These are phyloP conservation scores for Xiphophorus couchianus DNA, from an alignment of 2,113 vertebrate genomes.

Conservation along the genomic window DNA sequence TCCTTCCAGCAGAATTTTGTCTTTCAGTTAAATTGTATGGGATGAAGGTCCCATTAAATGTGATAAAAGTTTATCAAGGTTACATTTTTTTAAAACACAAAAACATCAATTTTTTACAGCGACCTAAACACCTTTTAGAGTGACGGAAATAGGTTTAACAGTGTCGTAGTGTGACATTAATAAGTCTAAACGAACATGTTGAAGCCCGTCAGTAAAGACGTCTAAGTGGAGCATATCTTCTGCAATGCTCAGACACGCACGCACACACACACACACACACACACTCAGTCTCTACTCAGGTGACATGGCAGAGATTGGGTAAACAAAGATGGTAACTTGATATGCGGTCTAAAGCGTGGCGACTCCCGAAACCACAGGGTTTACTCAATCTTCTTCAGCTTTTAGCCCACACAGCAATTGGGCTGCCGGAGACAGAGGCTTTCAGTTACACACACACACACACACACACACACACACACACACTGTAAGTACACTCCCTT, in stretches of 20 bases:
- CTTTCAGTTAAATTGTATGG: no score
- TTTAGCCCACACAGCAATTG: conserved; percentile 17
- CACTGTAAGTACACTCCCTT: not conserved
- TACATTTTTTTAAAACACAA: not conserved
- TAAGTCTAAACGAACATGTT: not conserved
- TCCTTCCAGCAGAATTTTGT: no score
- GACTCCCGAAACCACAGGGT: conserved; percentile 28
- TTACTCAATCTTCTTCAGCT: conserved; percentile 45
- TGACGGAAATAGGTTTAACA: not conserved
- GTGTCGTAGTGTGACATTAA: conserved; percentile 11
- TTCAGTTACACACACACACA: conserved; percentile 24
- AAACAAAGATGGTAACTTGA: conserved; percentile 68
- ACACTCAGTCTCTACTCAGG: conserved; percentile 45
- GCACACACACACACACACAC: conserved; percentile 5
- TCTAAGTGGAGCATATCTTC: conserved; percentile 30
- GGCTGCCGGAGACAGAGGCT: conserved; percentile 25
- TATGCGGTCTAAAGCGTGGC: conserved; percentile 48
- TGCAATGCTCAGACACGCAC: conserved; percentile 13
- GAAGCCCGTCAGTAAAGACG: conserved; percentile 31
- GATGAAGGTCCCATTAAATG: no score
- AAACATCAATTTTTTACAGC: not conserved
- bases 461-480: conserved; percentile 14
- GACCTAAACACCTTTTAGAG: not conserved
- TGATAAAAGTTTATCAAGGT: no score
- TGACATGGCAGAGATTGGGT: conserved; percentile 71